These are phyloP conservation scores for Perizoma flavofasciatum DNA, from an alignment of 2,888 invertebrate species.

Conservation along the genomic window DNA sequence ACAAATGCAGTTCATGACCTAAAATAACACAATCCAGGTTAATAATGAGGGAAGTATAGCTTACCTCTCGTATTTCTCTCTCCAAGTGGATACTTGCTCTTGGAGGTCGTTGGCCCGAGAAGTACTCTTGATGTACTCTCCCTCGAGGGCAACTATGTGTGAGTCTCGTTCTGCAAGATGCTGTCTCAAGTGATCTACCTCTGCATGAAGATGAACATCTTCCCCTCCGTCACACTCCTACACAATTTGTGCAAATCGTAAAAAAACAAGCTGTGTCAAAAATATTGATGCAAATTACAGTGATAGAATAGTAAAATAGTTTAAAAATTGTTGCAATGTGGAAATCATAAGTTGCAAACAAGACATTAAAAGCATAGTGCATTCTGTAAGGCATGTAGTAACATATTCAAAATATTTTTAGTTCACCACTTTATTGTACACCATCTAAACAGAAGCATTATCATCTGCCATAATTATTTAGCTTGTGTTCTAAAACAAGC, in stretches of 20 bases:
- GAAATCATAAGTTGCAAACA: slow-evolving; percentile 47
- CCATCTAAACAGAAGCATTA: slow-evolving; percentile 20
- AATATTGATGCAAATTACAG: slow-evolving; percentile 13
- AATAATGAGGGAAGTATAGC: slow-evolving; percentile 2
- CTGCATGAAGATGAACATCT: slow-evolving; percentile 90
- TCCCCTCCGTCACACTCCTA: slow-evolving; percentile 74
- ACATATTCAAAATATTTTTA: slow-evolving; percentile 8
- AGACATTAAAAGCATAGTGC: slow-evolving; percentile 60
- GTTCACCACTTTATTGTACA: neutral
- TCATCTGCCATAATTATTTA: neutral
- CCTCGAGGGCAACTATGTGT: slow-evolving; percentile 94
- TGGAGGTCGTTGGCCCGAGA: slow-evolving; percentile 90
- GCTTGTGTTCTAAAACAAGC: slow-evolving; percentile 7
- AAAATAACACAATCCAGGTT: neutral
- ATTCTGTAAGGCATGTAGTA: slow-evolving; percentile 38
- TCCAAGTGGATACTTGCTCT: slow-evolving; percentile 93
- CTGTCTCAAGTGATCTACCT: slow-evolving; percentile 94
- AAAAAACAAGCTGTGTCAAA: slow-evolving; percentile 57
- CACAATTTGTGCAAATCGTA: slow-evolving; percentile 59
- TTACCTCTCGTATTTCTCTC: slow-evolving; percentile 95
- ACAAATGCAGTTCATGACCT: neutral
- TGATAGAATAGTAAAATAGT: slow-evolving; percentile 18
- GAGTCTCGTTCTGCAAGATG: slow-evolving; percentile 91
- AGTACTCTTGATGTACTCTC: slow-evolving; percentile 91
- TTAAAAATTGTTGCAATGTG: slow-evolving; percentile 29